A percentile compares a stretch with the other conserved stretches of the same genome.
These are phyloP conservation scores for Cathartes aura DNA, from an alignment of 2,113 vertebrate genomes.

Conservation along the genomic window DNA sequence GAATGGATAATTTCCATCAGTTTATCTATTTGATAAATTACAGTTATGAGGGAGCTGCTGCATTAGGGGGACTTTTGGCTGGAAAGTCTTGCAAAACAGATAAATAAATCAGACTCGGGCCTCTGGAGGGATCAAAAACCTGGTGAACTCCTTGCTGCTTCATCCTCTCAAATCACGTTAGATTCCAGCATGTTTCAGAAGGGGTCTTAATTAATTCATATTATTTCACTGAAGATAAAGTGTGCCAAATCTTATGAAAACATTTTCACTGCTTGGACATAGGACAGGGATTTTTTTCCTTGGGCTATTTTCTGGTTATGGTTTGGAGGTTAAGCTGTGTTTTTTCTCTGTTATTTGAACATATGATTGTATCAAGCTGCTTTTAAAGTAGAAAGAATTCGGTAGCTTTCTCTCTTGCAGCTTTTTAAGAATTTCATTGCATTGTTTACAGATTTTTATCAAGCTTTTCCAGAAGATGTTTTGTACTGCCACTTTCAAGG, in stretches of 20 bases:
- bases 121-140: constrained; percentile 10
- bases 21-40: neutral
- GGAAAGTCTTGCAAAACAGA: neutral
- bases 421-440: neutral
- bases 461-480: constrained; percentile 8
- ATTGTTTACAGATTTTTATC: constrained; percentile 12
- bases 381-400: neutral
- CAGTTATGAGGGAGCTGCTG: neutral
- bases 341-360: neutral
- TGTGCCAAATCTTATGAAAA: neutral
- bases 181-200: neutral
- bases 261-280: neutral
- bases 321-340: neutral
- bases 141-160: neutral
- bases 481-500: constrained; percentile 25
- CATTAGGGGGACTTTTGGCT: neutral
- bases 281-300: neutral
- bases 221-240: neutral
- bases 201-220: neutral
- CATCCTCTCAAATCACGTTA: neutral
- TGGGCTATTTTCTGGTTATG: neutral
- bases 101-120: neutral
- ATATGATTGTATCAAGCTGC: neutral
- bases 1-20: neutral
- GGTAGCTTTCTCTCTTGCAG: neutral